Base-by-base conservation (phyloP, 2,113 vertebrate genomes). In the Aptenodytes patagonicus region DNA sequence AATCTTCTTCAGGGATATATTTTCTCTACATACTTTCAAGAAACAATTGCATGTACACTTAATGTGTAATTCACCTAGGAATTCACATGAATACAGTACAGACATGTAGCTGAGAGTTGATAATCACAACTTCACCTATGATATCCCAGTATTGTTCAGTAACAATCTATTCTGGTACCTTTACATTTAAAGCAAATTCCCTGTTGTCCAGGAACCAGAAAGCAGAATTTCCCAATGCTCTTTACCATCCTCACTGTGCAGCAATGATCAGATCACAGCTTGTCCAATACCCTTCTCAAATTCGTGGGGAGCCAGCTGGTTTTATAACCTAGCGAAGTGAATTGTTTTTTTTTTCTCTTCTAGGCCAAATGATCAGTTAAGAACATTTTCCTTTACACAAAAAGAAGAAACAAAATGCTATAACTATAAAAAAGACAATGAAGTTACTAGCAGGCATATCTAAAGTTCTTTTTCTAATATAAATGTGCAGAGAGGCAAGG, bases 11-110 rank as follows among this genome's bases (percentile, higher is more conserved):
- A 83, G 62, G 58, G n/a, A 52, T 64, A 13, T 68, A 62, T 83
- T 81, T 81, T 95, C 78, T 88, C 54, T 65, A 49, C 22, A n/a
- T 66, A 24, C 52, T 78, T 95, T 91, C 89, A 93, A 91, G 69
- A 60, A 85, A 83, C 69, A 76, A 49, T 42, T 66, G 54, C 5
- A 7, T 61, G 11, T 49, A 20, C 13, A 10, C 16, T 75, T 55
- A 55, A 28, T 79, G 20, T 76, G 40, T 78, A 85, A 65, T n/a
- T 54, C 80, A 82, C 49, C 9, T 61, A 55, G 34, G n/a, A 57
- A 36, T 87, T 91, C 62, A 78, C 51, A 55, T 14, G 6, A 65
- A 81, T 77, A 72, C 10, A 24, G n/a, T 22, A 47, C 57, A 72
- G 60, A 57, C 96, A 78, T 72, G 17, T 80, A 71, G n/a, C 75